A percentile compares a stretch with the other conserved stretches of the same genome.
Conservation (phyloP, 2,797 vertebrate genomes). For the Hephaestus fuliginosus region DNA sequence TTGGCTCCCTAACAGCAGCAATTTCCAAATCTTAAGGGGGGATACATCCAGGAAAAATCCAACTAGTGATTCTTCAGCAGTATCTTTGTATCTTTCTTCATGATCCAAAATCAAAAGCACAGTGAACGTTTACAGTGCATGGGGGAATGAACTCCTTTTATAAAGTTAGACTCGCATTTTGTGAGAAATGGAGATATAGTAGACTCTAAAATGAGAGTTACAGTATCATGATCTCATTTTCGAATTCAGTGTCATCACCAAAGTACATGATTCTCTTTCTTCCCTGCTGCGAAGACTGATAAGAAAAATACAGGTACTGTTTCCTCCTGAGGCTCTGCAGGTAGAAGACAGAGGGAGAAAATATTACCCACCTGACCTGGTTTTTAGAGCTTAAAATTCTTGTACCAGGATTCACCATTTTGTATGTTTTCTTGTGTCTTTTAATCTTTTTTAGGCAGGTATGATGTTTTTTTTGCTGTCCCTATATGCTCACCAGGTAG, state of each 20-base stretch:
- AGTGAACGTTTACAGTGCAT: neutral
- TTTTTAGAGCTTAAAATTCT: conserved; percentile 13
- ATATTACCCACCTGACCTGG: neutral
- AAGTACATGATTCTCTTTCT: conserved; percentile 22
- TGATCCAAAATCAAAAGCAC: neutral
- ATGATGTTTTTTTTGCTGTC: neutral
- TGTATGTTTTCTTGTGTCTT: neutral
- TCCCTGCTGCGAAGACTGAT: conserved; percentile 36
- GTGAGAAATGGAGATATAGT: neutral
- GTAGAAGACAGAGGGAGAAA: conserved; percentile 20
- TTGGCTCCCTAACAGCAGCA: neutral
- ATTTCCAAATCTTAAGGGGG: no score
- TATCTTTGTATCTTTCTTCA: neutral
- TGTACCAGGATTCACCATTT: neutral
- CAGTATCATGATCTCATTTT: conserved; percentile 28
- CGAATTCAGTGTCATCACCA: conserved; percentile 43
- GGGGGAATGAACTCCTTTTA: neutral
- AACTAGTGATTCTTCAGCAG: neutral
- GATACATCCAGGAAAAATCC: no score
- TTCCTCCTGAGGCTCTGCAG: conserved; percentile 25
- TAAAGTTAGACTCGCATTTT: neutral
- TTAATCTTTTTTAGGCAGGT: neutral
- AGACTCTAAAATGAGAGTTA: conserved; percentile 3
- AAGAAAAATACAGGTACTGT: conserved; percentile 9
- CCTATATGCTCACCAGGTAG: neutral